These are phyloP conservation scores for Megaceryle alcyon DNA, from an alignment of 2,797 vertebrate species.

Conservation along the genomic window DNA sequence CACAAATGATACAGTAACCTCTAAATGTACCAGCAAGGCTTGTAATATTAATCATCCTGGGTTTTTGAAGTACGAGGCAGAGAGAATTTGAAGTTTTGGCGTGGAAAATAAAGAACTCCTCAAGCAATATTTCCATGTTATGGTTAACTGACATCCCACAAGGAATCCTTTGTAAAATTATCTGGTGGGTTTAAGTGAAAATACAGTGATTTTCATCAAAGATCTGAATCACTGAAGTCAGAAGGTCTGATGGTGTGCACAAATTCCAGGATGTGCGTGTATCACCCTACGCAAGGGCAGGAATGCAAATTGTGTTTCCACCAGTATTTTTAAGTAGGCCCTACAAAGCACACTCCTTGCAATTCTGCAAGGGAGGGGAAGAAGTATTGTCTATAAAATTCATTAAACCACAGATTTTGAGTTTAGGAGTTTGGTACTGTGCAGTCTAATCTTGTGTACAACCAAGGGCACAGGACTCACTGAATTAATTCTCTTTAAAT, in stretches of 20 bases:
- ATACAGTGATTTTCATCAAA: background rate
- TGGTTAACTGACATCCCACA: background rate
- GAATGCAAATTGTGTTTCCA: background rate
- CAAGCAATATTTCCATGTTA: background rate
- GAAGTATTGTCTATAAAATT: background rate
- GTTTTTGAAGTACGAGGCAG: background rate
- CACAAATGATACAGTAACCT: background rate
- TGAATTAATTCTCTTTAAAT: constrained; percentile 18
- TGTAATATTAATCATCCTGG: background rate
- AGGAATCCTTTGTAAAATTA: background rate
- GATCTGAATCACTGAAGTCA: background rate
- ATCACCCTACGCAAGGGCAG: background rate
- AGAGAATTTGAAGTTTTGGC: background rate
- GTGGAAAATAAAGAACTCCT: background rate
- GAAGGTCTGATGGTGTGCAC: background rate
- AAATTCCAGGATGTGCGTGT: background rate
- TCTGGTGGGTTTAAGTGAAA: background rate
- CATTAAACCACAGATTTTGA: background rate
- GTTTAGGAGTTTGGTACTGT: background rate
- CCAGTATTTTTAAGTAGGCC: background rate
- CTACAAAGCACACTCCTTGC: background rate
- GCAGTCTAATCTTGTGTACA: background rate
- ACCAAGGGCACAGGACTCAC: background rate
- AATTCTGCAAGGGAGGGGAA: background rate
- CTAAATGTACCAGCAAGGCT: background rate